A percentile compares a stretch with the other conserved stretches of the same genome.
phyloP scores from a whole-genome alignment of 2,113 vertebrate species.

The Strix uralensis region DNA sequence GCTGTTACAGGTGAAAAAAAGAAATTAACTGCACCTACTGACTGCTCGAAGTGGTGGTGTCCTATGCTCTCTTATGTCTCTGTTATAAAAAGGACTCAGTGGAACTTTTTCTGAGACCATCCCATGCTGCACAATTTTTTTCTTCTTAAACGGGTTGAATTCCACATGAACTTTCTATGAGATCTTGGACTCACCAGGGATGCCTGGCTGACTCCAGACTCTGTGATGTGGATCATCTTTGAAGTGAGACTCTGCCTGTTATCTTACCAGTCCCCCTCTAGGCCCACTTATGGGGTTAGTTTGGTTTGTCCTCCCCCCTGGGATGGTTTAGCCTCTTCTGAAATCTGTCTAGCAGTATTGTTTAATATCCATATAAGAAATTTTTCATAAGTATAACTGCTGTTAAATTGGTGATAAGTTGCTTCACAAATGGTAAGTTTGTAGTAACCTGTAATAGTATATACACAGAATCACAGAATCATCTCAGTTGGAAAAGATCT shows the following conservation, averaged over 20 bases:
- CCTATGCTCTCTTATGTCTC: not conserved
- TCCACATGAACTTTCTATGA: not conserved
- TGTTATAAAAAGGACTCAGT: not conserved
- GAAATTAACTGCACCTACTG: not conserved
- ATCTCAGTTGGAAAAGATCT: no score
- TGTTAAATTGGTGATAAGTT: not conserved
- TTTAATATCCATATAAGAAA: not conserved
- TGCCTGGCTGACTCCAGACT: not conserved
- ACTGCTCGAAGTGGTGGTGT: not conserved
- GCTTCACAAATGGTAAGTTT: not conserved
- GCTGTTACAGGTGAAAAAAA: not conserved
- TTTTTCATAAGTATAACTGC: not conserved
- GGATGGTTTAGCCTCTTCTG: not conserved
- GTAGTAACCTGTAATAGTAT: not conserved
- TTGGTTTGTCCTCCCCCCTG: not conserved
- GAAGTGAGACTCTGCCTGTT: not conserved
- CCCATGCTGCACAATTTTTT: not conserved
- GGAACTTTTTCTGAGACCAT: not conserved
- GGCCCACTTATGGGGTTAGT: not conserved
- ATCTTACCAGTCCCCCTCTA: not conserved
- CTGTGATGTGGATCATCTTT: not conserved
- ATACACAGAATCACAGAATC: not conserved
- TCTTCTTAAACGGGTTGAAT: not conserved
- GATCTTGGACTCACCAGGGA: not conserved
- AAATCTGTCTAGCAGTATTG: not conserved